Evolutionary conservation across 2,797 vertebrate species (phyloP), one percentile per base, ranked within the genome.

Genomic region (Taeniopygia guttata): DNA sequence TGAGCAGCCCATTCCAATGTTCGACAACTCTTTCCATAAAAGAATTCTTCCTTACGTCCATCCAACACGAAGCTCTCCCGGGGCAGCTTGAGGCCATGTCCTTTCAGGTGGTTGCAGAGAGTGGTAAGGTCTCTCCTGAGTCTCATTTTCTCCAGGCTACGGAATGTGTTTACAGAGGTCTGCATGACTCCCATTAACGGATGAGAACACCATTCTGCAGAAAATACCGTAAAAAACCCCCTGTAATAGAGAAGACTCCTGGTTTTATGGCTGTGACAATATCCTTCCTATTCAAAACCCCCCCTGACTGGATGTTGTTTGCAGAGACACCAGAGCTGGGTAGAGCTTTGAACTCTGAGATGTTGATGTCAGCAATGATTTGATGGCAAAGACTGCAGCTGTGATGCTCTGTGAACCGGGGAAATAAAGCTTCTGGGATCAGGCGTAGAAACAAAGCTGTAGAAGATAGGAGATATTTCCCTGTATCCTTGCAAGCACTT

Each of bases 371-470:
- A 93, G 49, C 70, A 70, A 8, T 11, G 13, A 21, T 80, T 89
- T 92, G 89, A 84, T 62, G 83, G 89, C 0, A 2, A 90, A 82
- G 56, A 8, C 42, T 64, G 29, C 27, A 80, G 25, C 54, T 84
- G 49, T 48, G 60, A 46, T 68, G 54, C 15, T 77, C 34, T 84
- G 68, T 74, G 78, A 93, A 76, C 36, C 56, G 75, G 21, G 26
- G 29, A 87, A 90, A 87, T 36, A 92, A 94, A 79, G 26, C 17
- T 64, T 48, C 34, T 77, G 42, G 8, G 27, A 67, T 72, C 30
- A 87, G 25, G 23, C 70, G 79, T 13, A 70, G 67, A 89, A 82
- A 60, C 2, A 11, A 81, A 91, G 25, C 49, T 72, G 26, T 42
- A 52, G 66, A 93, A 89, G 32, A 46, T 2, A 46, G 59, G 17